A percentile compares a stretch with the other conserved stretches of the same genome.
These are phyloP conservation scores for Brachionus angularis DNA, from an alignment of 1,140 invertebrate species.

Conservation along the genomic window DNA sequence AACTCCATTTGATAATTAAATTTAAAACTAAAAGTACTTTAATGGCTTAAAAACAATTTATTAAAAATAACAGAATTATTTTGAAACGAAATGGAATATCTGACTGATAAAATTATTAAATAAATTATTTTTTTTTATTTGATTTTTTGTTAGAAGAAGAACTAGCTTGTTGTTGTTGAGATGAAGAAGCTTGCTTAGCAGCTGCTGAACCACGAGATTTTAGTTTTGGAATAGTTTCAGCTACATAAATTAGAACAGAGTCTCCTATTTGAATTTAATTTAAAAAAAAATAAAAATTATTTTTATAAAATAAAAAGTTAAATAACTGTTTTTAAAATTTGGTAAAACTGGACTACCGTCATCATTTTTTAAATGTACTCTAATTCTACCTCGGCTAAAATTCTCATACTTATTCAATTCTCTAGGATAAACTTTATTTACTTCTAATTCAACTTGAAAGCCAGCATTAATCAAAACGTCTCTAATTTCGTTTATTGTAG, in stretches of 20 bases:
- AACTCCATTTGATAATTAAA: too few relatives aligned
- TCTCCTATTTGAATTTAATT: slow-evolving; percentile 61
- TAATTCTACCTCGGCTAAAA: slow-evolving; percentile 74
- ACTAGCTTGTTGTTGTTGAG: background rate
- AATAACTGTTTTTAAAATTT: slow-evolving; percentile 68
- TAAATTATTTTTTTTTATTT: slow-evolving; percentile 20
- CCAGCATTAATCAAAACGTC: slow-evolving; percentile 79
- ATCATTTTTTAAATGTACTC: slow-evolving; percentile 86
- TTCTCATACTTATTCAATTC: slow-evolving; percentile 80
- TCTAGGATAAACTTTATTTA: slow-evolving; percentile 83
- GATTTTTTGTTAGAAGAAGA: slow-evolving; percentile 15
- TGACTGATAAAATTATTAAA: too few relatives aligned
- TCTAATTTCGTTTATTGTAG: slow-evolving; percentile 83
- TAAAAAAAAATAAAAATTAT: slow-evolving; percentile 40
- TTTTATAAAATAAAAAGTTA: slow-evolving; percentile 9
- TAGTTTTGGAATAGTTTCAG: slow-evolving; percentile 82
- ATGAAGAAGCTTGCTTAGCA: background rate
- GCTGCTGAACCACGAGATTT: slow-evolving; percentile 63
- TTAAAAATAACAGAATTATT: background rate
- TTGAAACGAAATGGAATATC: background rate
- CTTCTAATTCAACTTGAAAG: slow-evolving; percentile 77
- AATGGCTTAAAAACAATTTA: too few relatives aligned
- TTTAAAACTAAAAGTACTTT: too few relatives aligned
- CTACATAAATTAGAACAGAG: slow-evolving; percentile 71
- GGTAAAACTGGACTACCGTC: slow-evolving; percentile 73